Evolutionary conservation across 2,113 vertebrate genomes (phyloP), one percentile per base, ranked within the genome.

Genomic region (Thunnus thynnus): DNA sequence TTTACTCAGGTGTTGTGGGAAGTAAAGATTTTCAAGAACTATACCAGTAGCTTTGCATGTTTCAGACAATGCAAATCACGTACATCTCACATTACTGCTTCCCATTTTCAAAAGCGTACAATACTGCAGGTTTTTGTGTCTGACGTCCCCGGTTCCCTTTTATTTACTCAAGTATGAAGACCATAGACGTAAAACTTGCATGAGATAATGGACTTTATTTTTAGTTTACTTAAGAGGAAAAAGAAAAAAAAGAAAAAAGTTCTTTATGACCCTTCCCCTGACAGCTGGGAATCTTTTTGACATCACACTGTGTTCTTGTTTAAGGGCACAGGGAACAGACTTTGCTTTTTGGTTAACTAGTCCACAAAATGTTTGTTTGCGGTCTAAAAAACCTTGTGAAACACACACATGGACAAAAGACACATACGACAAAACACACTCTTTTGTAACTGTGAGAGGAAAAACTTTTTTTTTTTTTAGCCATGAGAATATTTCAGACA

Each of bases 321-420:
- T 16, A 12, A 16, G 3, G 10, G 36, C 9, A 20, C 20, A 36
- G 25, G 13, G 11, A 56, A 56, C 27, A 75, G 65, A 76, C 63
- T 68, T 82, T 74, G 63, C 30, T 68, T 17, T 72, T 18, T 63
- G 6, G 46, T 54, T 25, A 75, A 52, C 44, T 64, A 16, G 20
- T 25, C 67, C 44, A 47, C 18, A 75, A 67, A 62, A 46, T 84
- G 52, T 61, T 69, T 68, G n/a, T 52, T 73, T 63, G 27, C 46
- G 51, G 64, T 71, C 60, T 50, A 63, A 63, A 22, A 77, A 71
- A 27, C 2, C 48, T 32, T 44, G 41, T 57, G 27, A 70, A 63
- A 78, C 32, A 32, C 61, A 72, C 22, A 30, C 27, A 30, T 0
- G 8, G 25, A 5, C 13, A 65, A 74, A 66, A 62, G 50, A 71